phyloP scores from a whole-genome alignment of 2,797 vertebrate genomes.

The Hydrolagus colliei region DNA sequence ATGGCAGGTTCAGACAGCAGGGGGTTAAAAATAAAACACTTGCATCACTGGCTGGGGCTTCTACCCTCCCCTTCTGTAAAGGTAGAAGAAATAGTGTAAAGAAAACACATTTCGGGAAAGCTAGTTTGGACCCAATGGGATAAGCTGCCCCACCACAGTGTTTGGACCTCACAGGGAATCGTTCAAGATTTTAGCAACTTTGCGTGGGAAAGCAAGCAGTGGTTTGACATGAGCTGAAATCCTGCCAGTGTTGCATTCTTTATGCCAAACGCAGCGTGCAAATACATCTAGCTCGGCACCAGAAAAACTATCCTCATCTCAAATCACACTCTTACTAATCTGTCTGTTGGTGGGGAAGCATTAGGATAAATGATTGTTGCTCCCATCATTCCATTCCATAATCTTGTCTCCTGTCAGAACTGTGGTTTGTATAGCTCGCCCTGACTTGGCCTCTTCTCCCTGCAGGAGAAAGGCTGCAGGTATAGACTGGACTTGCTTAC shows the following conservation, averaged over 20 bases:
- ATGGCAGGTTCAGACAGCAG: background rate
- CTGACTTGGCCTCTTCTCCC: background rate
- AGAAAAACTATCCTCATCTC: background rate
- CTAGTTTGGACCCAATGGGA: background rate
- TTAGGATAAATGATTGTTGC: background rate
- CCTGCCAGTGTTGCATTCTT: background rate
- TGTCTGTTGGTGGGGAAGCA: background rate
- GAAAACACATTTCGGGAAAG: background rate
- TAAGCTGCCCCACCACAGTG: background rate
- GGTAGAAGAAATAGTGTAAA: background rate
- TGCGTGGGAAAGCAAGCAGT: background rate
- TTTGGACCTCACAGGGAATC: background rate
- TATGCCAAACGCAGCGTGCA: background rate
- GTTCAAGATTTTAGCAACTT: background rate
- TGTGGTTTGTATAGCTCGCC: too few relatives aligned
- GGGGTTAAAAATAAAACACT: conserved; percentile 49
- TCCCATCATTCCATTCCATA: background rate
- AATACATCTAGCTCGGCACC: background rate
- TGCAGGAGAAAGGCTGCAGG: background rate
- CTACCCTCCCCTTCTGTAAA: conserved; percentile 42
- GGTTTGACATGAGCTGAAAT: background rate
- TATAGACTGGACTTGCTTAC: background rate
- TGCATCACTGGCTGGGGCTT: conserved; percentile 34
- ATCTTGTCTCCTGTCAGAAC: background rate
- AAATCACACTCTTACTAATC: background rate